Conservation (phyloP, 2,888 invertebrate genomes). For the Andrena marginata region DNA sequence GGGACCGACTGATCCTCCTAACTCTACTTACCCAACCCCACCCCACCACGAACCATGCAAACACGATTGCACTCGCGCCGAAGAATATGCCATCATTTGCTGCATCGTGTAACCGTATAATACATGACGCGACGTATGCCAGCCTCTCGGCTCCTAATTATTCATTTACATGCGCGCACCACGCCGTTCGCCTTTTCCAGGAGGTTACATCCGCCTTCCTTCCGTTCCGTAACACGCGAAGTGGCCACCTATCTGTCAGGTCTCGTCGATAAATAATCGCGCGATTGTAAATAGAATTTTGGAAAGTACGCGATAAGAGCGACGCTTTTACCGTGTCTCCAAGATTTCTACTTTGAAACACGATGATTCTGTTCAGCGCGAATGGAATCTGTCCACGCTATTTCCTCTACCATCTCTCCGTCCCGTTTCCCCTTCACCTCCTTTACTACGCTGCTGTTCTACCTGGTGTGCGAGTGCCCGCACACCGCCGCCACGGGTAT, state of each 20-base stretch:
- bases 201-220: background rate
- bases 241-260: background rate
- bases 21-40: constrained; percentile 59
- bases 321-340: background rate
- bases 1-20: constrained; percentile 52
- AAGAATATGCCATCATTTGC: constrained; percentile 50
- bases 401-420: constrained; percentile 48
- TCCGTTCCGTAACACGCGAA: background rate
- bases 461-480: constrained; percentile 39
- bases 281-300: background rate
- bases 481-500: constrained; percentile 16
- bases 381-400: constrained; percentile 59
- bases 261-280: too few relatives aligned
- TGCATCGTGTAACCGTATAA: constrained; percentile 29
- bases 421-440: constrained; percentile 46
- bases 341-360: constrained; percentile 42
- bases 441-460: constrained; percentile 22
- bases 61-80: constrained; percentile 56
- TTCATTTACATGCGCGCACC: constrained; percentile 27
- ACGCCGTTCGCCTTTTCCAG: constrained; percentile 19
- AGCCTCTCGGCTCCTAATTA: constrained; percentile 28
- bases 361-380: constrained; percentile 53
- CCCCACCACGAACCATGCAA: constrained; percentile 47
- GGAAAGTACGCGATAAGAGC: background rate
- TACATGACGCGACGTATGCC: constrained; percentile 34